Evolutionary conservation across 2,797 vertebrate genomes (phyloP), one percentile per base, ranked within the genome.

Genomic region (Oreortyx pictus): DNA sequence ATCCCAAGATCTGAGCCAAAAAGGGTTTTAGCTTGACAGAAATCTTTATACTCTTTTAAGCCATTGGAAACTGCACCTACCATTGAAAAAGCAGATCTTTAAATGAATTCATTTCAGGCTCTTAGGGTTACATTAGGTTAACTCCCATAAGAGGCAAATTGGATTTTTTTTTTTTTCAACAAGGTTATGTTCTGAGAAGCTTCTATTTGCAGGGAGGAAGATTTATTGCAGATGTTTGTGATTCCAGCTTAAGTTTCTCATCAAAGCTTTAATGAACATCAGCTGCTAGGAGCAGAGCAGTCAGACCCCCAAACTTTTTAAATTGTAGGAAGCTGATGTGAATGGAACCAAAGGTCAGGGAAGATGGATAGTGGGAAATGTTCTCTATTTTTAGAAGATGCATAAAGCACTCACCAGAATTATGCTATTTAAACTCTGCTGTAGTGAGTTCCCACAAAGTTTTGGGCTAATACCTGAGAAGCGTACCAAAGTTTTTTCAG

Each of bases 221-320:
- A 97, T 97, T 97, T 95, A 87, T 85, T 96, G 95, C 97, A 98
- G 96, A 98, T 97, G 97, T 97, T 97, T 98, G 95, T 96, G 96
- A 97, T 97, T 97, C 96, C 95, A 96, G 90, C 96, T 97, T 95
- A 92, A 97, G 96, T 97, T 97, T 98, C 97, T 97, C 97, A 97
- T 97, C 97, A 97, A 97, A 96, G 88, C 74, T 94, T 93, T 98
- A 98, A 98, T 98, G 96, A 96, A 98, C 97, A 96, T 98, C 97
- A 98, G 95, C 96, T 98, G 97, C 94, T 93, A 96, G 94, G 88
- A 93, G 65, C 71, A 88, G 49, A 1, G 79, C 90, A 37, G 7
- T 87, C 93, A 95, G 57, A 81, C 71, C 50, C 50, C 88, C 39
- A 95, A 93, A 94, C 49, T 74, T 95, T 95, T 96, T 91, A 83